These are phyloP conservation scores for Kryptolebias marmoratus DNA, from an alignment of 2,113 vertebrate genomes.

Conservation along the genomic window DNA sequence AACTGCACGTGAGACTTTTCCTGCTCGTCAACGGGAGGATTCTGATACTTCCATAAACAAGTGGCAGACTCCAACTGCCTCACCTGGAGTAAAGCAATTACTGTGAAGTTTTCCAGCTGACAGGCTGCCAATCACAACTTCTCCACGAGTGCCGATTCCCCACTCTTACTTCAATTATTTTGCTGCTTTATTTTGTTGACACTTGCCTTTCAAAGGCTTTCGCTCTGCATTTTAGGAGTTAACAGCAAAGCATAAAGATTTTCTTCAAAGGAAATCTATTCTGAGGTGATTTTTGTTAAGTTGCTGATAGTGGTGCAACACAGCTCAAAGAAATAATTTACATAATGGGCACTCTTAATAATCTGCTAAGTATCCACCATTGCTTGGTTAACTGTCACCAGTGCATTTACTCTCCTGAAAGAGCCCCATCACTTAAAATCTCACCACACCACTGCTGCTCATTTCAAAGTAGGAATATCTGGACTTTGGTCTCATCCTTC, in stretches of 20 bases:
- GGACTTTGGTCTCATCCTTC: conserved; percentile 52
- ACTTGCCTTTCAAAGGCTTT: conserved; percentile 49
- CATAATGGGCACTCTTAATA: conserved; percentile 46
- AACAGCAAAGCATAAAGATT: conserved; percentile 44
- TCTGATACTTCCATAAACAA: conserved; percentile 61
- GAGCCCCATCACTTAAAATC: conserved; percentile 57
- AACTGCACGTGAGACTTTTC: conserved; percentile 55
- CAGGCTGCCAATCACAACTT: conserved; percentile 59
- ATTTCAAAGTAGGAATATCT: conserved; percentile 48
- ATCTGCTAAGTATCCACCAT: conserved; percentile 32
- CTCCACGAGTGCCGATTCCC: conserved; percentile 34
- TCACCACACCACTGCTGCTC: conserved; percentile 21
- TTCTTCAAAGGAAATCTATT: conserved; percentile 62
- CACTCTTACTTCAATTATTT: conserved; percentile 46
- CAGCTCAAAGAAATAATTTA: conserved; percentile 56
- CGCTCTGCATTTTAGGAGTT: conserved; percentile 46
- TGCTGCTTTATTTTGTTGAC: conserved; percentile 44
- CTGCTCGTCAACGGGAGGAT: conserved; percentile 60
- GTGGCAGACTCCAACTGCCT: conserved; percentile 47
- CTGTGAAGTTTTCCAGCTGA: conserved; percentile 54
- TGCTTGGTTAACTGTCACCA: conserved; percentile 21
- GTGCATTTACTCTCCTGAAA: conserved; percentile 20
- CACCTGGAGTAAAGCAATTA: conserved; percentile 64
- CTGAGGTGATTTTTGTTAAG: conserved; percentile 45
- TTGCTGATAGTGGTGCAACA: conserved; percentile 53